Percentiles rank a stretch among this genome's conserved stretches.
phyloP scores from a whole-genome alignment of 2,797 vertebrate genomes.

The Phalanger gymnotis region DNA sequence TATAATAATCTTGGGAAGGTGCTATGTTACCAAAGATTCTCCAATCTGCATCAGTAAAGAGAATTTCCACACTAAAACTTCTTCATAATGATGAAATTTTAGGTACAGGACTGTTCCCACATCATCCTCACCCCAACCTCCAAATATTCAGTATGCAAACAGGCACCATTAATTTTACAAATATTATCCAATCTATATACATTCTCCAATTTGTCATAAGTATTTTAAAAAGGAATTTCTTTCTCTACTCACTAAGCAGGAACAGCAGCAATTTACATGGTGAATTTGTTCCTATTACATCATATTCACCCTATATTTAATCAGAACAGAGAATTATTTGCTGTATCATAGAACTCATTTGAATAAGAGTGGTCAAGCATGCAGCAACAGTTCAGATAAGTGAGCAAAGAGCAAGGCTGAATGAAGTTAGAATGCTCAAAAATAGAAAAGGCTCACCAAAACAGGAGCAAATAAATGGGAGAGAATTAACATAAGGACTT shows the following conservation, averaged over 20 bases:
- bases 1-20: neutral
- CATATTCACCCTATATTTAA: neutral
- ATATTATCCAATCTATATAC: neutral
- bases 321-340: neutral
- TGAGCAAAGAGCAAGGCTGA: neutral
- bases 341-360: neutral
- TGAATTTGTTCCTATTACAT: neutral
- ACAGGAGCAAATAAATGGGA: neutral
- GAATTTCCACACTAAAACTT: neutral
- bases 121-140: neutral
- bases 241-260: neutral
- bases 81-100: neutral
- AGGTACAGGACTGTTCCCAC: neutral
- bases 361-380: neutral
- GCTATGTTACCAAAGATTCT: neutral
- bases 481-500: neutral
- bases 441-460: neutral
- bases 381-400: neutral
- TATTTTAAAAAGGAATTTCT: neutral
- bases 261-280: neutral
- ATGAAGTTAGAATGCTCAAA: neutral
- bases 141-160: neutral
- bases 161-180: neutral
- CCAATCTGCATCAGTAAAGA: neutral
- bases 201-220: neutral